phyloP scores from a whole-genome alignment of 2,797 vertebrate genomes.

The Iguana delicatissima region DNA sequence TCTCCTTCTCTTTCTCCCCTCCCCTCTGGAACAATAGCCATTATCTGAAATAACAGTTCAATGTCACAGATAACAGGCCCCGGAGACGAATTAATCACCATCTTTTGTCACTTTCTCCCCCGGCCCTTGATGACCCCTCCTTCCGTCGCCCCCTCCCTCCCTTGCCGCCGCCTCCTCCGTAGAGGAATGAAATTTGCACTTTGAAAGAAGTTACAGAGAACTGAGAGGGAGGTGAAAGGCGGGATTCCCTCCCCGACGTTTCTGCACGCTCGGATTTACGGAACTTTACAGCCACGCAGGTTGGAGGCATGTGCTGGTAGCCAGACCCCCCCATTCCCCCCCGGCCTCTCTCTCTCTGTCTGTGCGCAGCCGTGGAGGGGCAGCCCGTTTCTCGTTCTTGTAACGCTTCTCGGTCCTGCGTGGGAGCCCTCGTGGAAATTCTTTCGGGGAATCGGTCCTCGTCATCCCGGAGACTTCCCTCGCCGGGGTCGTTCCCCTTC shows the following conservation, averaged over 20 bases:
- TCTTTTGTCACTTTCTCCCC: slow-evolving; percentile 79
- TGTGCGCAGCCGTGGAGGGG: too few relatives aligned
- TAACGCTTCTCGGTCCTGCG: not conserved
- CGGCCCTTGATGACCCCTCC: slow-evolving; percentile 39
- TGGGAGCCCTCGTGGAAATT: not conserved
- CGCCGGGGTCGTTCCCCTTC: too few relatives aligned
- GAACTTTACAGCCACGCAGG: too few relatives aligned
- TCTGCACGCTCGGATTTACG: too few relatives aligned
- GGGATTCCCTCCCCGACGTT: not conserved
- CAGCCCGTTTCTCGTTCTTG: not conserved
- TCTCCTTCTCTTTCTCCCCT: slow-evolving; percentile 67
- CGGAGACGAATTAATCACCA: slow-evolving; percentile 90
- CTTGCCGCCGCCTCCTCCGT: not conserved
- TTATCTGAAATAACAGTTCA: slow-evolving; percentile 95
- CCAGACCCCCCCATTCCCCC: too few relatives aligned
- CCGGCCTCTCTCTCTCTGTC: too few relatives aligned
- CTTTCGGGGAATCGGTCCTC: not conserved
- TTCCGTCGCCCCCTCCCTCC: slow-evolving; percentile 47
- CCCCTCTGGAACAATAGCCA: slow-evolving; percentile 90
- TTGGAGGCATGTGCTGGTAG: too few relatives aligned
- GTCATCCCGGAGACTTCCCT: too few relatives aligned
- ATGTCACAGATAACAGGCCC: slow-evolving; percentile 89
- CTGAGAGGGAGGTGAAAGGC: slow-evolving; percentile 43
- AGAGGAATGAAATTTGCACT: slow-evolving; percentile 62
- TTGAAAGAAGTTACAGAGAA: slow-evolving; percentile 52